Conservation (phyloP, 2,888 invertebrate species). For the Mimas tiliae region DNA sequence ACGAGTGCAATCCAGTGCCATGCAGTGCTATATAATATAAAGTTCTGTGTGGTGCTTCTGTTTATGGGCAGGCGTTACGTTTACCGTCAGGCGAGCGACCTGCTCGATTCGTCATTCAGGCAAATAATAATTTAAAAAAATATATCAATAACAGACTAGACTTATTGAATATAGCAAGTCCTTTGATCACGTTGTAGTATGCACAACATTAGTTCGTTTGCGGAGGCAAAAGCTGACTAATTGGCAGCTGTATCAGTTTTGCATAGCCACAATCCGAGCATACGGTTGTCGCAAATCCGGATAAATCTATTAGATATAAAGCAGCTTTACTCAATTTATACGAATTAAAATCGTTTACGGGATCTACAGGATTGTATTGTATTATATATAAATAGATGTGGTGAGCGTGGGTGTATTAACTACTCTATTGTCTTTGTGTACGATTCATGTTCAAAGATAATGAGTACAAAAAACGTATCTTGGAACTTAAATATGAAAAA, state of each 20-base stretch:
- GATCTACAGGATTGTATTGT: conserved; percentile 40
- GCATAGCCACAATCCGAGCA: conserved; percentile 51
- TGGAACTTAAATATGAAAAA: neutral
- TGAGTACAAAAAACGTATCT: neutral
- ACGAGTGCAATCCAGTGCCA: no score
- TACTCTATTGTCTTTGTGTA: conserved; percentile 22
- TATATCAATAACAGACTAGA: conserved; percentile 23
- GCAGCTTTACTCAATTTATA: conserved; percentile 58
- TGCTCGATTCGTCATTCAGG: no score
- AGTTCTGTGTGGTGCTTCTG: no score
- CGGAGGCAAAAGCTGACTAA: conserved; percentile 50
- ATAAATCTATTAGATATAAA: conserved; percentile 54
- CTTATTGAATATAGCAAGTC: neutral
- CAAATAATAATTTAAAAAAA: no score
- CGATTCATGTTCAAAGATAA: neutral
- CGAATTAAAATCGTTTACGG: conserved; percentile 53
- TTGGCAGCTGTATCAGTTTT: conserved; percentile 53
- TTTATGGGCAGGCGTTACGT: no score
- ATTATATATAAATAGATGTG: conserved; percentile 16
- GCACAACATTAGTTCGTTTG: conserved; percentile 40
- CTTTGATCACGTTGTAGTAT: conserved; percentile 25
- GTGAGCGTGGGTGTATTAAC: no score
- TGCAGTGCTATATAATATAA: no score
- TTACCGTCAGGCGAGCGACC: no score
- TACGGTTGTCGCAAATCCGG: conserved; percentile 52